phyloP scores from a whole-genome alignment of 2,888 invertebrate species.

The Drosophila vallismaia region DNA sequence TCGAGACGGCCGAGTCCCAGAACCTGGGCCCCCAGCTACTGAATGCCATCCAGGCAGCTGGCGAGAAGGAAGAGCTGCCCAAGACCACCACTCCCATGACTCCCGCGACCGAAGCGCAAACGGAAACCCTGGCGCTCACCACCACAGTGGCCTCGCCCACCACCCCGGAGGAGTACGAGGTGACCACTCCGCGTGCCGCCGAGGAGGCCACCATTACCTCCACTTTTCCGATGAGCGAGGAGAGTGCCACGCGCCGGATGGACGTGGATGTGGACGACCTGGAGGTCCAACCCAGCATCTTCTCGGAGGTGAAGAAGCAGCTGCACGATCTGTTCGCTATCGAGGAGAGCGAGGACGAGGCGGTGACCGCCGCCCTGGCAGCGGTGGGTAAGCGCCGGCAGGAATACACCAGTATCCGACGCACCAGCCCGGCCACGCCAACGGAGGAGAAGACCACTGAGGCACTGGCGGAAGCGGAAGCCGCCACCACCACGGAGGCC shows the following conservation, averaged over 20 bases:
- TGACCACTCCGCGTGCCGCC: slow-evolving; percentile 54
- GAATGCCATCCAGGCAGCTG: slow-evolving; percentile 83
- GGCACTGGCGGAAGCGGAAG: slow-evolving; percentile 34
- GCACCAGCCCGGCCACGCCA: slow-evolving; percentile 72
- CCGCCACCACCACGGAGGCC: slow-evolving; percentile 53
- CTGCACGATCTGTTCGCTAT: slow-evolving; percentile 82
- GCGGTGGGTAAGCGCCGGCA: slow-evolving; percentile 80
- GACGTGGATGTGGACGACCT: slow-evolving; percentile 80
- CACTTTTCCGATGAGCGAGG: slow-evolving; percentile 54
- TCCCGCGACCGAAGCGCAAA: slow-evolving; percentile 24
- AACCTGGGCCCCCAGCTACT: slow-evolving; percentile 86
- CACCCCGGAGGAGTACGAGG: slow-evolving; percentile 65
- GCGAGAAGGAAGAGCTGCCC: slow-evolving; percentile 71
- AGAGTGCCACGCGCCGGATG: slow-evolving; percentile 80
- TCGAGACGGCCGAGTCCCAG: slow-evolving; percentile 92
- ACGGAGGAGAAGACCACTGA: slow-evolving; percentile 62
- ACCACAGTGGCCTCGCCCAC: slow-evolving; percentile 82
- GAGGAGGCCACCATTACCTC: slow-evolving; percentile 63
- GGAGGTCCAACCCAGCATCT: slow-evolving; percentile 82
- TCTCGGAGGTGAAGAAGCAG: slow-evolving; percentile 83
- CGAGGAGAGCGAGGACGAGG: slow-evolving; percentile 77
- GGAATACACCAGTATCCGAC: slow-evolving; percentile 82
- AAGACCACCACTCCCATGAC: slow-evolving; percentile 45
- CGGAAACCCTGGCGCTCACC: slow-evolving; percentile 65
- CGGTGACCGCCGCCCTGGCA: slow-evolving; percentile 71